Conservation (phyloP, 2,113 vertebrate species). For the Microcebus griseorufus region DNA sequence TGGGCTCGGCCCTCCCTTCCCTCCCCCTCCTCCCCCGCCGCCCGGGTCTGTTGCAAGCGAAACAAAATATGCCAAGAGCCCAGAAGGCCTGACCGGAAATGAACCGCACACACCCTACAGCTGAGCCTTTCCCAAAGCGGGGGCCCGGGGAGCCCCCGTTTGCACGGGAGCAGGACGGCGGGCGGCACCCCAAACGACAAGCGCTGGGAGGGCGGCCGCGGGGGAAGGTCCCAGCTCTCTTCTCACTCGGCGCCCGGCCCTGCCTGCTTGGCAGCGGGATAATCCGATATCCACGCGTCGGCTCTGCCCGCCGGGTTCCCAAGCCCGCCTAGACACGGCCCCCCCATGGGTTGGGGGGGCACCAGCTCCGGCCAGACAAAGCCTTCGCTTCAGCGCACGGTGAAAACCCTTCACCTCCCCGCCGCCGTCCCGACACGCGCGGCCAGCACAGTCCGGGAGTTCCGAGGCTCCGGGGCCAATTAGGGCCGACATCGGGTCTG, state of each 20-base stretch:
- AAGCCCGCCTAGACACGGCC: not conserved
- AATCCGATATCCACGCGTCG: conserved; percentile 62
- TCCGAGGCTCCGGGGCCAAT: conserved; percentile 96
- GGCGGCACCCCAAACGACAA: not conserved
- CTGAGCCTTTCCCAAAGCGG: not conserved
- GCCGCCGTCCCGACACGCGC: conserved; percentile 86
- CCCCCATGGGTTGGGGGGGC: conserved; percentile 57
- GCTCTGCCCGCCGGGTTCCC: not conserved
- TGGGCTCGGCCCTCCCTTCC: not conserved
- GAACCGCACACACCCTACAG: not conserved
- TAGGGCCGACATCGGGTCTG: conserved; percentile 92
- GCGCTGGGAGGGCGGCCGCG: not conserved
- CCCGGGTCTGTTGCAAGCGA: not conserved
- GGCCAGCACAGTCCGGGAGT: conserved; percentile 90
- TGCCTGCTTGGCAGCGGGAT: conserved; percentile 71
- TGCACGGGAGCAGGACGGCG: not conserved
- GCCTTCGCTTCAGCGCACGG: conserved; percentile 78
- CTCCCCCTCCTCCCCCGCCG: not conserved
- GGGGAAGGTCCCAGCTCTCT: conserved; percentile 53
- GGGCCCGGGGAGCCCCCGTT: not conserved
- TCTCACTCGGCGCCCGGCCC: conserved; percentile 26
- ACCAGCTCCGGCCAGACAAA: conserved; percentile 35
- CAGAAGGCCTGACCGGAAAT: not conserved
- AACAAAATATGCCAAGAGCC: conserved; percentile 1
- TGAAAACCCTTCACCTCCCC: conserved; percentile 87